Evolutionary conservation across 2,113 vertebrate species (phyloP), one percentile per base, ranked within the genome.

Genomic region (Pterophyllum scalare): DNA sequence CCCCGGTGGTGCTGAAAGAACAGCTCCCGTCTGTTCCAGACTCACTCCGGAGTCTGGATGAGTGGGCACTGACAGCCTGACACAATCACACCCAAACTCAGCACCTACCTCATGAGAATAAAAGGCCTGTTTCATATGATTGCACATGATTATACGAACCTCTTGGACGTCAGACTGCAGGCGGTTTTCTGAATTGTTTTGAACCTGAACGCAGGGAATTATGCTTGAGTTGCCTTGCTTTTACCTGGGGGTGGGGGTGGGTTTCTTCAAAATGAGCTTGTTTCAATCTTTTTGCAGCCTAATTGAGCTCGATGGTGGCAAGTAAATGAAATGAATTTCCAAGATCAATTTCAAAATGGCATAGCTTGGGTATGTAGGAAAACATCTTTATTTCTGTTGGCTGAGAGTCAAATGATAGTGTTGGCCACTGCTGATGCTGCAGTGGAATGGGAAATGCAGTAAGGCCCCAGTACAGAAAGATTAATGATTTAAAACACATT

Each of bases 1-100:
- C 89, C 90, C 88, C 62, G 70, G 89, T 90, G 91, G 90, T 94
- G 90, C 92, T 94, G 93, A 94, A 92, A 90, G 93, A 94, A 94
- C 93, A 91, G 93, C 92, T 91, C 91, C 91, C 88, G 84, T 90
- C 91, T 91, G 89, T 93, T 89, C 75, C 82, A 78, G 87, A 89
- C 86, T 72, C 86, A 87, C 88, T 88, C 82, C 75, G 59, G 80
- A 85, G 81, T 89, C 84, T 92, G 89, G 92, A 92, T 91, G 92
- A 92, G 90, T 92, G 92, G 91, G 88, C 91, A 88, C 82, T 84
- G 91, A 92, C 93, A 94, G 88, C 85, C 89, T 89, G 88, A 93
- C 92, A 93, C 90, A 87, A 94, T 93, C 91, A 91, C 89, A 90
- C 92, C 92, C 89, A 91, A 93, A 91, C 90, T 83, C 83, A 86